Percentiles rank a stretch among this genome's conserved stretches.
Conservation (phyloP, 2,797 vertebrate genomes). For the Zenarchopterus dispar region DNA sequence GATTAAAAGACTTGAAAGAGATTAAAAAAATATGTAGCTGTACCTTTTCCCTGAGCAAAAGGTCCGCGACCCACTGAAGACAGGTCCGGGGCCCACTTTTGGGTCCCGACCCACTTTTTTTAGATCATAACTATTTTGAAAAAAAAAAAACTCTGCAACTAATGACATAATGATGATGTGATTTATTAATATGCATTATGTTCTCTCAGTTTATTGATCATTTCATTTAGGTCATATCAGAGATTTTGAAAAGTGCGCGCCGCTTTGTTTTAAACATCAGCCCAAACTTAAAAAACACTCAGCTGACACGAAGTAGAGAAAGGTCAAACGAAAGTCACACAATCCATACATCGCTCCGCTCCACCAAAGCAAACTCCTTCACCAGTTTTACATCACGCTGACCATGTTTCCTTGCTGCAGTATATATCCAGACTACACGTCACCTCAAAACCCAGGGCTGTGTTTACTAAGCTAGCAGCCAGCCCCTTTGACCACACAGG, state of each 20-base stretch:
- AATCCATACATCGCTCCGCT: conserved; percentile 18
- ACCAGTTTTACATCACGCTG: conserved; percentile 38
- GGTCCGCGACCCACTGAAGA: no score
- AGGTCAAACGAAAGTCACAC: conserved; percentile 21
- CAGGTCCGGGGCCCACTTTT: no score
- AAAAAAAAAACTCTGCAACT: no score
- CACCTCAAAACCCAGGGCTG: conserved; percentile 45
- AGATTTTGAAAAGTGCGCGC: not conserved
- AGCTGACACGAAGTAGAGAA: no score
- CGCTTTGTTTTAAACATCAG: not conserved
- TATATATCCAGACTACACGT: conserved; percentile 48
- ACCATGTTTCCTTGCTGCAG: conserved; percentile 34
- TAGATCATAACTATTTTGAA: no score
- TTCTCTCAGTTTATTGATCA: not conserved
- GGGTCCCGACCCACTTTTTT: no score
- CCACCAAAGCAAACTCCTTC: conserved; percentile 24
- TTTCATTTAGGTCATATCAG: not conserved
- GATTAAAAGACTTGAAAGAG: no score
- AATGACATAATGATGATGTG: no score
- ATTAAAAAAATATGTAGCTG: no score
- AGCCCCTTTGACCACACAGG: conserved; percentile 73
- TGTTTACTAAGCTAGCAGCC: conserved; percentile 66
- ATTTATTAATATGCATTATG: no score
- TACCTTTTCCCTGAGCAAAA: no score
- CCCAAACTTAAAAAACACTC: no score